Evolutionary conservation across 2,888 invertebrate species (phyloP).

Genomic region (Andrena hattorfiana): DNA sequence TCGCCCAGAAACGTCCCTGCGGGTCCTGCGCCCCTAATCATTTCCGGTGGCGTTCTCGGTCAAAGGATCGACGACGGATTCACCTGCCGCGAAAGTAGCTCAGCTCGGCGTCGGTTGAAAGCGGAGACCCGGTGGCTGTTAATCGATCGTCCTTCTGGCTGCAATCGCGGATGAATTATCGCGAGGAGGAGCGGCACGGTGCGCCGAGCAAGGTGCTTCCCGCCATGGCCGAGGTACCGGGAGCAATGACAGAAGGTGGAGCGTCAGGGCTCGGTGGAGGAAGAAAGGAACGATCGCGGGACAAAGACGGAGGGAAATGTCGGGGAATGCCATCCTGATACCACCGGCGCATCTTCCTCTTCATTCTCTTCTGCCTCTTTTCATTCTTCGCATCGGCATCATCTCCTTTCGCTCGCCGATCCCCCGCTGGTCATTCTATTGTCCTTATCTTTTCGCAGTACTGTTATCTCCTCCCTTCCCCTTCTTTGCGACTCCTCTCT

Average conservation of each 20-base stretch:
- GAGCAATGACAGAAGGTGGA: constrained; percentile 55
- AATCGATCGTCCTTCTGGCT: constrained; percentile 22
- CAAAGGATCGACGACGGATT: no score
- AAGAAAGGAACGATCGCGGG: constrained; percentile 31
- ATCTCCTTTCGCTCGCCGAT: background rate
- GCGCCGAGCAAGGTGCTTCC: constrained; percentile 61
- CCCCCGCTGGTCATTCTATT: constrained; percentile 9
- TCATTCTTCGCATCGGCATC: background rate
- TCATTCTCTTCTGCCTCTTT: constrained; percentile 9
- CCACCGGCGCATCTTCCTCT: constrained; percentile 26
- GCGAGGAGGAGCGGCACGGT: constrained; percentile 12
- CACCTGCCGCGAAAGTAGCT: background rate
- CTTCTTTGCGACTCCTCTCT: no score
- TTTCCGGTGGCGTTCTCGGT: no score
- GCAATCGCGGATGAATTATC: constrained; percentile 33
- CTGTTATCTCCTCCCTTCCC: constrained; percentile 3
- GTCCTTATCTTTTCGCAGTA: constrained; percentile 5
- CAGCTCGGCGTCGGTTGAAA: background rate
- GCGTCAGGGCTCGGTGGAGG: constrained; percentile 36
- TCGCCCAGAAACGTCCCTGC: background rate
- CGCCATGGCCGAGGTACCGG: constrained; percentile 40
- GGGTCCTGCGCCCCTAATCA: background rate
- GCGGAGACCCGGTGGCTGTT: background rate
- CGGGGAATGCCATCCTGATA: constrained; percentile 54
- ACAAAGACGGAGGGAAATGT: constrained; percentile 48